Conservation (phyloP, 2,797 vertebrate genomes). For the Uromys caudimaculatus region DNA sequence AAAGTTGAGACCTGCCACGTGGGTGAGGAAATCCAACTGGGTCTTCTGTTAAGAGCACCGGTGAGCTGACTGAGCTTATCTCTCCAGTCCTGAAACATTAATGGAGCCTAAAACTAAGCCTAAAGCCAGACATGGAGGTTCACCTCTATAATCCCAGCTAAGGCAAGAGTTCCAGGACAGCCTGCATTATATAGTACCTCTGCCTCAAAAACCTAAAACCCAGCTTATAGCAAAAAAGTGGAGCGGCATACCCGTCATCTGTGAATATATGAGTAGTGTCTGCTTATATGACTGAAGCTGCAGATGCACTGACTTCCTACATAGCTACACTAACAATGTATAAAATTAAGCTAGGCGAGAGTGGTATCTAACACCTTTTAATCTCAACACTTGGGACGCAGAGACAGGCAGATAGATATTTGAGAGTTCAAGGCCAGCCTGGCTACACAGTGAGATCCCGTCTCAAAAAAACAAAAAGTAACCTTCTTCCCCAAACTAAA, state of each 20-base stretch:
- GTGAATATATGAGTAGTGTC: background rate
- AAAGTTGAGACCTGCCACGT: background rate
- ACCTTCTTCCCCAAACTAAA: background rate
- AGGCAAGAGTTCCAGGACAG: background rate
- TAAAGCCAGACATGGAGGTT: background rate
- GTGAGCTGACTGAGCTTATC: background rate
- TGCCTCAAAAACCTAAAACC: background rate
- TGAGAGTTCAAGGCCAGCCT: background rate
- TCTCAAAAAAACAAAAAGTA: background rate
- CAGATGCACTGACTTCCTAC: conserved; percentile 1
- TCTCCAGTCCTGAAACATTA: background rate
- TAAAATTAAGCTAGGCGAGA: background rate
- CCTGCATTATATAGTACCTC: background rate
- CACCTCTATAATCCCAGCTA: background rate
- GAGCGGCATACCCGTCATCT: background rate
- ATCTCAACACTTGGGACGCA: background rate
- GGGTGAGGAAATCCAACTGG: background rate
- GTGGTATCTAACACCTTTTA: background rate
- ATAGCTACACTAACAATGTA: background rate
- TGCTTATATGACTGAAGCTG: background rate
- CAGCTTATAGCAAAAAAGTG: conserved; percentile 40
- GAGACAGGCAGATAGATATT: background rate
- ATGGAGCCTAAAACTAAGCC: background rate
- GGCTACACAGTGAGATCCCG: background rate
- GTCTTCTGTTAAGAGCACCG: background rate